Evolutionary conservation across 1,140 invertebrate genomes (phyloP).

Genomic region (Plodia interpunctella): DNA sequence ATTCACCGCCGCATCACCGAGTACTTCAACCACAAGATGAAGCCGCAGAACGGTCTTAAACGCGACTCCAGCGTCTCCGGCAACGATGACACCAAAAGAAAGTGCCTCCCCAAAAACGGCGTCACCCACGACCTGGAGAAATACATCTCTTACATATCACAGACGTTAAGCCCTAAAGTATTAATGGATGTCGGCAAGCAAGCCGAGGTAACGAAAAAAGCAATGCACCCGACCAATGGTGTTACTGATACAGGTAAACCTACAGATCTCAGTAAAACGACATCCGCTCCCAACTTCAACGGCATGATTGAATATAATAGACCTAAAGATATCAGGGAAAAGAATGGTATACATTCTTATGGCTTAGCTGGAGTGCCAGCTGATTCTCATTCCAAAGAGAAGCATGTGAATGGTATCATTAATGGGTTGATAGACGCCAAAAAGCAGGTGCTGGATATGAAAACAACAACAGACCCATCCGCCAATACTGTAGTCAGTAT

Average conservation of each 20-base stretch:
- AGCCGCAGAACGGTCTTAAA: slow-evolving; percentile 78
- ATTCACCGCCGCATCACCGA: slow-evolving; percentile 82
- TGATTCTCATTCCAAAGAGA: slow-evolving; percentile 45
- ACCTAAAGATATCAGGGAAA: slow-evolving; percentile 47
- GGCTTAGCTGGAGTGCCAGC: slow-evolving; percentile 56
- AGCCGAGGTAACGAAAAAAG: slow-evolving; percentile 36
- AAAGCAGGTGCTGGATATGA: slow-evolving; percentile 38
- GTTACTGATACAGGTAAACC: slow-evolving; percentile 31
- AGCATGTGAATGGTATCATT: slow-evolving; percentile 28
- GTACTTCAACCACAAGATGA: slow-evolving; percentile 89
- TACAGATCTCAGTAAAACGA: slow-evolving; percentile 43
- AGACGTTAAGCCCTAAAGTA: slow-evolving; percentile 70
- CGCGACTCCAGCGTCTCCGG: slow-evolving; percentile 46
- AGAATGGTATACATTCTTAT: slow-evolving; percentile 45
- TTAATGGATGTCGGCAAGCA: slow-evolving; percentile 64
- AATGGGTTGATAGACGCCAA: slow-evolving; percentile 52
- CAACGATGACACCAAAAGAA: slow-evolving; percentile 59
- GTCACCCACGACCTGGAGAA: slow-evolving; percentile 69
- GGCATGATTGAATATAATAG: slow-evolving; percentile 42
- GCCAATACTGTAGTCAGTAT: slow-evolving; percentile 35
- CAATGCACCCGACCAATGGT: slow-evolving; percentile 22
- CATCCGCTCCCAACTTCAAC: slow-evolving; percentile 33
- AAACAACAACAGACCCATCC: slow-evolving; percentile 54
- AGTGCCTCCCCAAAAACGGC: slow-evolving; percentile 64
- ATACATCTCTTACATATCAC: slow-evolving; percentile 72